A percentile compares a stretch with the other conserved stretches of the same genome.
These are phyloP conservation scores for Sitta carolinensis DNA, from an alignment of 2,797 vertebrate species.

Conservation along the genomic window DNA sequence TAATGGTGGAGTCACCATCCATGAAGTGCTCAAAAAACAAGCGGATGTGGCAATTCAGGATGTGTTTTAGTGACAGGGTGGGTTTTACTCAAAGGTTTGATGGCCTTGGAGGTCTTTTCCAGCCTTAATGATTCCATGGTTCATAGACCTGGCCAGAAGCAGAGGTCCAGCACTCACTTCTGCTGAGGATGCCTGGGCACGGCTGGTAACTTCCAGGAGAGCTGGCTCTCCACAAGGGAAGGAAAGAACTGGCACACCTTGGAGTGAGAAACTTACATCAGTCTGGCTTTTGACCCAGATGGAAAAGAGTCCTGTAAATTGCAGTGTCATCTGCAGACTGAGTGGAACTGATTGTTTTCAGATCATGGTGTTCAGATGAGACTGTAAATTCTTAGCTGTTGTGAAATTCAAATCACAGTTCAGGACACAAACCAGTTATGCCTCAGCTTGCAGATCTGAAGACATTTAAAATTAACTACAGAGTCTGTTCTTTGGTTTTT, in stretches of 20 bases:
- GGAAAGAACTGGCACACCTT: background rate
- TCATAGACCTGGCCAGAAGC: background rate
- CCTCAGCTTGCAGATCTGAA: background rate
- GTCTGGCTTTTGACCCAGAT: background rate
- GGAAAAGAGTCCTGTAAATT: background rate
- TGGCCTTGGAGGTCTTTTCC: background rate
- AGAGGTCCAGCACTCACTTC: background rate
- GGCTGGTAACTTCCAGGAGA: background rate
- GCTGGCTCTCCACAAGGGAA: background rate
- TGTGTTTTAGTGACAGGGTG: background rate
- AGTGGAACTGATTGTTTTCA: background rate
- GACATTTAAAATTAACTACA: background rate
- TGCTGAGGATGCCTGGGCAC: accelerated
- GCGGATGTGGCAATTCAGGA: too few species aligned
- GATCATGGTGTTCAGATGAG: background rate
- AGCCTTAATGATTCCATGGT: background rate
- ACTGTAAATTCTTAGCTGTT: background rate
- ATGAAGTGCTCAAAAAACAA: background rate
- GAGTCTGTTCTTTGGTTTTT: accelerated
- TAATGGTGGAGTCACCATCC: background rate
- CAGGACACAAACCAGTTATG: background rate
- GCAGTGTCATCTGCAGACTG: background rate
- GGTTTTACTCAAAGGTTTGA: background rate
- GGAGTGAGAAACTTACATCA: background rate
- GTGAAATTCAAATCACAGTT: background rate